These are phyloP conservation scores for Lasioglossum calceatum DNA, from an alignment of 2,888 invertebrate species.

Conservation along the genomic window DNA sequence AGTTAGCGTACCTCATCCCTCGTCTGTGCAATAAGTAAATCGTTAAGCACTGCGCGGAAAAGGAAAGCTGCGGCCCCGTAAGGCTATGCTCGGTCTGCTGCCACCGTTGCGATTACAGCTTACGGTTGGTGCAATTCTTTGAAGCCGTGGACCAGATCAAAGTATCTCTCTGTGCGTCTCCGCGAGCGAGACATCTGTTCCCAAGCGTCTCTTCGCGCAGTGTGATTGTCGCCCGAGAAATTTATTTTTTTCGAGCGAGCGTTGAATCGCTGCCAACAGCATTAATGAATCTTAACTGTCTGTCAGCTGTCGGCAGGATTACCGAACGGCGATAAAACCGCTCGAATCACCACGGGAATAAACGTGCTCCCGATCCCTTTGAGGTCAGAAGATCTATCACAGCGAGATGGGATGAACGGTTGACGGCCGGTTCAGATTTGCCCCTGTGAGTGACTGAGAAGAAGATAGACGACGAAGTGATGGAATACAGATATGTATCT, in stretches of 20 bases:
- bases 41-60: constrained; percentile 3
- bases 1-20: neutral
- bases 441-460: neutral
- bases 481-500: neutral
- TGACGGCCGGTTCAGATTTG: neutral
- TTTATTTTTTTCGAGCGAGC: constrained; percentile 46
- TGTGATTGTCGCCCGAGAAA: constrained; percentile 35
- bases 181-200: constrained; percentile 30
- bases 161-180: neutral
- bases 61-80: neutral
- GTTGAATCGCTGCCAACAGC: constrained; percentile 64
- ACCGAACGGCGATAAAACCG: constrained; percentile 35
- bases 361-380: constrained; percentile 3
- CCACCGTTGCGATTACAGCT: constrained; percentile 16
- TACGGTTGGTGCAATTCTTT: constrained; percentile 27
- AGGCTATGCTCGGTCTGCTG: neutral
- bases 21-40: neutral
- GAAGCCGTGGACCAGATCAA: constrained; percentile 12
- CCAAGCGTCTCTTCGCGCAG: neutral
- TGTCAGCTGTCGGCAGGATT: constrained; percentile 51
- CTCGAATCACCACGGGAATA: constrained; percentile 36
- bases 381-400: neutral
- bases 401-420: neutral
- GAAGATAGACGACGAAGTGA: neutral
- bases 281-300: constrained; percentile 55